Conservation (phyloP, 2,888 invertebrate species). For the Heliconius aoede region DNA sequence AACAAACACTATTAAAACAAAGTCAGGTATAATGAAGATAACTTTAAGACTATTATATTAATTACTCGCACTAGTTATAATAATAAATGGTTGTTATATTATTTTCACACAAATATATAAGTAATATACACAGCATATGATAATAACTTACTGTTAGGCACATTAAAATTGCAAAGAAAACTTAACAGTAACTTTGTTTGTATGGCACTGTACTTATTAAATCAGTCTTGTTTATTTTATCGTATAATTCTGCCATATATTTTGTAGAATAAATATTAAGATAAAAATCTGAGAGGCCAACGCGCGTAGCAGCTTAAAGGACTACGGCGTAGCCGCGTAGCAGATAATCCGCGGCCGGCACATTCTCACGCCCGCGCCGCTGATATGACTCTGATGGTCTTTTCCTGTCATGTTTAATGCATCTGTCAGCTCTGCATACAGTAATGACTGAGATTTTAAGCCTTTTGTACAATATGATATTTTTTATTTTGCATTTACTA, state of each 20-base stretch:
- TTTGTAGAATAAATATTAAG: conserved; percentile 23
- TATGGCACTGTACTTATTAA: too few relatives aligned
- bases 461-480: conserved; percentile 48
- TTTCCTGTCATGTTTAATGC: conserved; percentile 77
- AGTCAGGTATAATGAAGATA: conserved; percentile 34
- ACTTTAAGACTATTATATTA: background rate
- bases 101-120: background rate
- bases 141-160: background rate
- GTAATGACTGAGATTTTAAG: conserved; percentile 60
- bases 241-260: conserved; percentile 21
- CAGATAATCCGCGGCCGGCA: conserved; percentile 76
- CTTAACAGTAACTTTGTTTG: too few relatives aligned
- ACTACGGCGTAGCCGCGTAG: conserved; percentile 77
- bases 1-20: conserved; percentile 47
- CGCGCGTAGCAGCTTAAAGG: conserved; percentile 64
- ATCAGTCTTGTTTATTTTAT: background rate
- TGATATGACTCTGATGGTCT: conserved; percentile 73
- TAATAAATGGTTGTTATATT: background rate
- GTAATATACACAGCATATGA: background rate
- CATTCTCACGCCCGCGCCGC: conserved; percentile 73
- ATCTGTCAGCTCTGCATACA: conserved; percentile 69
- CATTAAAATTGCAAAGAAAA: background rate
- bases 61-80: background rate
- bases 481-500: conserved; percentile 26
- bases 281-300: conserved; percentile 54